Base-by-base conservation (phyloP, 2,113 vertebrate species). In the Phoxinus phoxinus region DNA sequence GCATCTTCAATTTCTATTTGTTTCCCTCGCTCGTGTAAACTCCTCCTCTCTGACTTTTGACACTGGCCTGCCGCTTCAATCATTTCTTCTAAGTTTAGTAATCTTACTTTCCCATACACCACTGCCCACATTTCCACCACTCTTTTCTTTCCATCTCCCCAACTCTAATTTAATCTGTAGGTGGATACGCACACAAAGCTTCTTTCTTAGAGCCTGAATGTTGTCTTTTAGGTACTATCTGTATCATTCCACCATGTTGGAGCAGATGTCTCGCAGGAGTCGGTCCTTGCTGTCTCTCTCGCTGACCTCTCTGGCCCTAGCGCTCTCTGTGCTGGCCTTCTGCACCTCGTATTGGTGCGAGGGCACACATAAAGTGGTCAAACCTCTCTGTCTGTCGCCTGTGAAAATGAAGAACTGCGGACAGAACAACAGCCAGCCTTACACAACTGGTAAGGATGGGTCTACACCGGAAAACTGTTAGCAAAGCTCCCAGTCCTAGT, bases 341-440 rank as follows among this genome's bases (percentile, higher is more conserved):
- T 93, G 93, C 92, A 96, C 95, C 84, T 96, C 95, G 37, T 96
- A 96, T 90, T 96, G 96, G 96, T 96, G 95, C 51, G 95, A 96
- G 88, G 96, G 96, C 15, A 96, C 94, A 0, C 96, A 96, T 90
- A 96, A 96, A 89, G 95, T 96, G 91, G 95, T 96, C 17, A 96
- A 96, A 90, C 95, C 95, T 0, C 95, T 95, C 73, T 96, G 96
- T 89, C 94, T 96, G 59, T 96, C 95, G 0, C 94, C 95, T 0
- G 93, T 95, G 89, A 95, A 95, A 89, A 94, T 94, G 91, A 95
- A 95, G 92, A 95, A 95, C 92, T 96, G 96, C 35, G 93, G 92
- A 25, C 91, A 94, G 83, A 93, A 93, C 91, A 92, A 93, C 91
- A 95, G 93, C 75, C 94, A 95, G 90, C 90, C 92, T 84, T 94